These are phyloP conservation scores for Rissa tridactyla DNA, from an alignment of 2,113 vertebrate species.

Conservation along the genomic window DNA sequence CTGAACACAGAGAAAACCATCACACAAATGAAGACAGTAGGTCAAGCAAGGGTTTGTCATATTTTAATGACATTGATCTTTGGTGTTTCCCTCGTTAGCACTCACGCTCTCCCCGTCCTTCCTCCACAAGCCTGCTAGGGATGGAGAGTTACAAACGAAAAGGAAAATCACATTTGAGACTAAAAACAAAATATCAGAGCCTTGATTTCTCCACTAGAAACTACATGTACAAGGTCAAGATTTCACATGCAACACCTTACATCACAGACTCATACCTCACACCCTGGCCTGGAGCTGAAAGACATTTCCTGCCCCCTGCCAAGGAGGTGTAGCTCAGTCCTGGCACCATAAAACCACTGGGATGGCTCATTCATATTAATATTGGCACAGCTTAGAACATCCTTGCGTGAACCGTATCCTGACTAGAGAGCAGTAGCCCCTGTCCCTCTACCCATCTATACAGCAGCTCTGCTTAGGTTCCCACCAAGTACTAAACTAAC, in stretches of 20 bases:
- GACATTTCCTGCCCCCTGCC: constrained; percentile 17
- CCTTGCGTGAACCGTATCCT: constrained; percentile 4
- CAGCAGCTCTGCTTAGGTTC: neutral
- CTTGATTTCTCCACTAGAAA: constrained; percentile 82
- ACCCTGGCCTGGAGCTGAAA: constrained; percentile 70
- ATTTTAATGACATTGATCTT: constrained; percentile 83
- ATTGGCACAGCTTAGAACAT: constrained; percentile 64
- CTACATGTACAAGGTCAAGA: constrained; percentile 80
- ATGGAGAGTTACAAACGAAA: constrained; percentile 82
- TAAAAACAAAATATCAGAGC: constrained; percentile 79
- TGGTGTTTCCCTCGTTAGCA: constrained; percentile 82
- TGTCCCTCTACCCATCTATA: constrained; percentile 11
- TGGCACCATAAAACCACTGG: constrained; percentile 52
- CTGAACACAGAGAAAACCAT: neutral
- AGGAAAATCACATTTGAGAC: constrained; percentile 82
- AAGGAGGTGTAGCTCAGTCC: constrained; percentile 54
- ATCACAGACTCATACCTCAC: constrained; percentile 80
- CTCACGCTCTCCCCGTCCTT: constrained; percentile 73
- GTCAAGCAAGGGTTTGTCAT: constrained; percentile 75
- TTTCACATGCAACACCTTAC: constrained; percentile 85
- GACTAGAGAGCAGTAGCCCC: neutral
- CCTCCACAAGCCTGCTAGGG: constrained; percentile 73
- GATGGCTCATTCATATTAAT: constrained; percentile 46
- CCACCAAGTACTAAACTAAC: constrained; percentile 28
- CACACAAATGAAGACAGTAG: constrained; percentile 47